Percentiles rank a stretch among this genome's conserved stretches.
Evolutionary conservation across 2,888 invertebrate species (phyloP).

Genomic region (Fragum whitleyi): DNA sequence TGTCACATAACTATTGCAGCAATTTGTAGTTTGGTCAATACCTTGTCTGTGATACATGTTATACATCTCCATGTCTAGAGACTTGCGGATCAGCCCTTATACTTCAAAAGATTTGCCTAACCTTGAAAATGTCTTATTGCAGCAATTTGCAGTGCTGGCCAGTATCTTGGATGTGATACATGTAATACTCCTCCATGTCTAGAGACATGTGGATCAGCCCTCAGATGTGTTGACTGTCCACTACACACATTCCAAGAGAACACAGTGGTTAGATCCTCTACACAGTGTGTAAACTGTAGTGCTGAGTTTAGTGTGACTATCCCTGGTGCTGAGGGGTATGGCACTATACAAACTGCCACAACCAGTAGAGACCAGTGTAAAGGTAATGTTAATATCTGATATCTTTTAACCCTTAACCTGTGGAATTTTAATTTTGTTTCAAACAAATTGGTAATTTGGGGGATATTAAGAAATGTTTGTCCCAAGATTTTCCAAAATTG

Average conservation of each 20-base stretch:
- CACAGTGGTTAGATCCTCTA: not conserved
- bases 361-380: not conserved
- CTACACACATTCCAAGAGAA: conserved; percentile 25
- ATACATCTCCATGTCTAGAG: too few species aligned
- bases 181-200: conserved; percentile 19
- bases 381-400: conserved; percentile 26
- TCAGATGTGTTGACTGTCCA: conserved; percentile 23
- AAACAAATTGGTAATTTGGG: too few species aligned
- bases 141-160: not conserved
- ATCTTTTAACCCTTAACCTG: not conserved
- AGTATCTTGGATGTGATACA: conserved; percentile 6
- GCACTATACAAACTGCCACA: conserved; percentile 6
- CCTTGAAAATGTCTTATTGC: too few species aligned
- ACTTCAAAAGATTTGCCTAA: too few species aligned
- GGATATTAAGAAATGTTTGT: too few species aligned
- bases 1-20: too few species aligned
- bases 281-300: conserved; percentile 25
- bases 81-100: too few species aligned
- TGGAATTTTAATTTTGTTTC: not conserved
- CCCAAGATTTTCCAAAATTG: too few species aligned
- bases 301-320: not conserved
- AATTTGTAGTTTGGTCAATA: too few species aligned
- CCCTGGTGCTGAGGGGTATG: conserved; percentile 4
- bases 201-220: conserved; percentile 18
- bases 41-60: too few species aligned